phyloP scores from a whole-genome alignment of 2,888 invertebrate species.

The Lamellibrachia columna region DNA sequence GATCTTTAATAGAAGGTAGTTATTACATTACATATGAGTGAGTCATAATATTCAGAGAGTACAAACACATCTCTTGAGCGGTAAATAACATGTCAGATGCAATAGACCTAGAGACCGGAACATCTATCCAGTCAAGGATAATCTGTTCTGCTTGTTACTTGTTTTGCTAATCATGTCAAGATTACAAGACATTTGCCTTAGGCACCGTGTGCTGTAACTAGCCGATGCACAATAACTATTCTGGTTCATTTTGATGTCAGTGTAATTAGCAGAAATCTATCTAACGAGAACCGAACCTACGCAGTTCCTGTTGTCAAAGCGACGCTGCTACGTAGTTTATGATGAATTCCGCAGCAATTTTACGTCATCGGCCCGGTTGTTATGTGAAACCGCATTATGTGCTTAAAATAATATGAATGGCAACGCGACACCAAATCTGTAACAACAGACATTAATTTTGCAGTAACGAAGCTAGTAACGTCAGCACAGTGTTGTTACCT shows the following conservation, averaged over 20 bases:
- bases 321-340: neutral
- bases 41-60: too few relatives aligned
- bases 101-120: neutral
- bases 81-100: too few relatives aligned
- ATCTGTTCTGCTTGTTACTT: neutral
- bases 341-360: neutral
- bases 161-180: neutral
- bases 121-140: neutral
- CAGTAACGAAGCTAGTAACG: constrained; percentile 12
- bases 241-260: neutral
- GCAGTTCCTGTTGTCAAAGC: neutral
- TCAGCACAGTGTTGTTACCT: neutral
- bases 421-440: neutral
- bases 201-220: neutral
- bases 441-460: constrained; percentile 16
- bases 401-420: constrained; percentile 10
- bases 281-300: neutral
- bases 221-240: neutral
- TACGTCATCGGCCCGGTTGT: neutral
- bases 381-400: neutral
- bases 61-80: too few relatives aligned
- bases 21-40: too few relatives aligned
- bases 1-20: too few relatives aligned
- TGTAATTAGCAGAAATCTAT: constrained; percentile 1
- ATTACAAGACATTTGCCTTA: neutral